Evolutionary conservation across 2,888 invertebrate species (phyloP), one percentile per base, ranked within the genome.

Genomic region (Athrips mouffetella): DNA sequence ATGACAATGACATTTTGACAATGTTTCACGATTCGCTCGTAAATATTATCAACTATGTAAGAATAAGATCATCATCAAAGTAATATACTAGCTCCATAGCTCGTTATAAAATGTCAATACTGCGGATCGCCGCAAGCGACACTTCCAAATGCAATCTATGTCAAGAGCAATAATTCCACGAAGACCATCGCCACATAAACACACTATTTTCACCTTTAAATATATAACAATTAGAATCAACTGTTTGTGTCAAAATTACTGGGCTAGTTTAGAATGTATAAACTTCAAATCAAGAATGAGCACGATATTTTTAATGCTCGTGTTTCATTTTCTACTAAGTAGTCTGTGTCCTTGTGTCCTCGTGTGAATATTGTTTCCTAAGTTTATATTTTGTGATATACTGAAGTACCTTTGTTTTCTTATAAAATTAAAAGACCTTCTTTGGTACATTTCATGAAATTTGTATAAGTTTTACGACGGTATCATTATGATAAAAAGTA

Each of bases 61-160:
- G 42, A 49, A 49, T 45, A 41, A 49, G 18, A 27, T 33, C 35
- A 42, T 47, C 42, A 47, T 50, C 42, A 42, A 21, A 21, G 35
- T 35, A 47, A 42, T 29, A 27, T 27, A 25, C 25, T n/a, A n/a
- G 8, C 15, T 5, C 40, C 11, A 18, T 37, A 16, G 21, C 52
- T 54, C 53, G 57, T 61, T 59, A 58, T 58, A 58, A 65, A 69
- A 62, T 64, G 62, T 73, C 71, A 75, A 63, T 67, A 57, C 55
- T 56, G 62, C 63, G 67, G 68, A 51, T 49, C 50, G 59, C 71
- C 67, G 57, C 56, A 46, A 64, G 74, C 66, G 56, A 60, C 54
- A 58, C 61, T 63, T 48, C 62, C 63, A 68, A 67, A 66, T 66
- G 58, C 66, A 70, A 76, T 67, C 63, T 70, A 62, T 78, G 77